A percentile compares a stretch with the other conserved stretches of the same genome.
phyloP scores from a whole-genome alignment of 1,140 invertebrate genomes.

The Pantala flavescens region DNA sequence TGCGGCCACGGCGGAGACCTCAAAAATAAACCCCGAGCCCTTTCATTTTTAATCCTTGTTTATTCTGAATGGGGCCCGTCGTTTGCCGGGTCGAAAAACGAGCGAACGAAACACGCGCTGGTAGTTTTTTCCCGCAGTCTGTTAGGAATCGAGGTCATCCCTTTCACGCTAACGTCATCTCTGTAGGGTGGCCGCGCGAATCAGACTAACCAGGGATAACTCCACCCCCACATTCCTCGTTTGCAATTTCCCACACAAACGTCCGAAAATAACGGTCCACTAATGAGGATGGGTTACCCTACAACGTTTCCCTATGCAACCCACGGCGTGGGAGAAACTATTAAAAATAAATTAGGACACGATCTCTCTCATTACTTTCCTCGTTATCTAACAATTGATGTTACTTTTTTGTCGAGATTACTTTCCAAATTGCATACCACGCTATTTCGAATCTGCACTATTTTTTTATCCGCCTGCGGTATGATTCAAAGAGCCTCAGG shows the following conservation, averaged over 20 bases:
- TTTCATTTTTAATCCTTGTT: no score
- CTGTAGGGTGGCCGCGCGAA: neutral
- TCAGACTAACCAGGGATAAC: neutral
- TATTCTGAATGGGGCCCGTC: no score
- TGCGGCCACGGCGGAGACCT: no score
- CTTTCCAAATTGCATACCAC: no score
- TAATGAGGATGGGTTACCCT: neutral
- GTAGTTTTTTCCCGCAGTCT: no score
- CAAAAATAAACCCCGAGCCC: no score
- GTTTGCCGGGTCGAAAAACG: no score
- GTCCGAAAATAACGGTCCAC: neutral
- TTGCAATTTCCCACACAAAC: neutral
- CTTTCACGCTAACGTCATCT: neutral
- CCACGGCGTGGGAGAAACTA: neutral
- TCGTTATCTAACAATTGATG: neutral
- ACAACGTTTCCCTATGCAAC: neutral
- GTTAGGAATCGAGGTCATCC: neutral
- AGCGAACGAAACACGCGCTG: no score
- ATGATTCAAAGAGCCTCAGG: no score
- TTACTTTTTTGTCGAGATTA: neutral
- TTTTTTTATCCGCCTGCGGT: no score
- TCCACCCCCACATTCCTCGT: no score
- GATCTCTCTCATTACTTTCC: neutral
- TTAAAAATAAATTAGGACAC: slow-evolving; percentile 3
- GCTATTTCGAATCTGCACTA: no score